Base-by-base conservation (phyloP, 2,888 invertebrate genomes). In the Liopterus haemorrhoidalis region DNA sequence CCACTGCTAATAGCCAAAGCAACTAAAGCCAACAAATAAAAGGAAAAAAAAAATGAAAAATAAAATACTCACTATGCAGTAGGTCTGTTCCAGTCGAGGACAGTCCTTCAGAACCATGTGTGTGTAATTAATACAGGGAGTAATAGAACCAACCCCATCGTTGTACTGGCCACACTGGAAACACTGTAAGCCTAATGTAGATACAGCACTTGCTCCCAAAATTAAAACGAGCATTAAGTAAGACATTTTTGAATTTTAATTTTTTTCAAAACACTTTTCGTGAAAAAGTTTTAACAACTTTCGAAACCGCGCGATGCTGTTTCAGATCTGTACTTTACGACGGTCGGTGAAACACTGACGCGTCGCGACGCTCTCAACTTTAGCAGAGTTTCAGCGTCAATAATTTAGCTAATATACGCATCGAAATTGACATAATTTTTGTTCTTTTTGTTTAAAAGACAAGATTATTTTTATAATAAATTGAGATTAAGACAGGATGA, bases 161-260 rank as follows among this genome's bases (percentile, higher is more conserved):
- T 85, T 88, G 70, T 87, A 87, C 69, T 84, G 81, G 33, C 87
- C 87, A 57, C 87, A 87, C 68, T 82, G 79, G 73, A 81, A 83
- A 68, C 87, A 88, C 63, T 76, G 70, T 56, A 78, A 61, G 25
- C 71, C 76, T 55, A 75, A 69, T 33, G 66, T 64, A n/a, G 57
- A 46, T 27, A 57, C 54, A 31, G 58, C 44, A 39, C 59, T 54
- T 38, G 54, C 49, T 18, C 45, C 52, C 21, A 56, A 33, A 40
- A 54, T 42, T 38, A 50, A 49, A 32, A 49, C 38, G 31, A 53
- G 24, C 16, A n/a, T n/a, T n/a, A n/a, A n/a, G n/a, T n/a, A n/a
- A n/a, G n/a, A n/a, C n/a, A n/a, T n/a, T n/a, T n/a, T 8, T 19
- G 5, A 6, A 14, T 19, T 35, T 9, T 35, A 6, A 8, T 16